These are phyloP conservation scores for Thereva nobilitata DNA, from an alignment of 2,888 invertebrate genomes.

Conservation along the genomic window DNA sequence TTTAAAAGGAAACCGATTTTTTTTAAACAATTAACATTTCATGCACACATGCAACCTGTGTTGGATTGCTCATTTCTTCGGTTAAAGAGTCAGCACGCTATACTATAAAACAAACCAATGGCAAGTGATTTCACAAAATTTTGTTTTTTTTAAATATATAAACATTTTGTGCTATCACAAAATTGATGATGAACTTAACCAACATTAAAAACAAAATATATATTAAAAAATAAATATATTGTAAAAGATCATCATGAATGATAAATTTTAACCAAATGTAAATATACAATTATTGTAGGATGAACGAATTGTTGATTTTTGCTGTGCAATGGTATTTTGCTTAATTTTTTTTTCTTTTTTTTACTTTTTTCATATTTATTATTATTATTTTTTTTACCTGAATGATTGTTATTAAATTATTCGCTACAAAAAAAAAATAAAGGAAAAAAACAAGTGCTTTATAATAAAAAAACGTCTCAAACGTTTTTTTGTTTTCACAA, in stretches of 20 bases:
- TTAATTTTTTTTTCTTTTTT: too few species aligned
- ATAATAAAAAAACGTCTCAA: too few species aligned
- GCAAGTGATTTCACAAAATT: constrained; percentile 35
- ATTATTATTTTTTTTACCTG: too few species aligned
- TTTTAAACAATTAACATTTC: constrained; percentile 24
- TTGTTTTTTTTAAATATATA: constrained; percentile 7
- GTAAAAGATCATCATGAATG: constrained; percentile 1
- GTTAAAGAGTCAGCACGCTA: constrained; percentile 33
- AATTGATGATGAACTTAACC: constrained; percentile 57
- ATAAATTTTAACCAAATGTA: too few species aligned
- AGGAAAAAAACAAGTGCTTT: not conserved
- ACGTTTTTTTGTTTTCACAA: constrained; percentile 26
- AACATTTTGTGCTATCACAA: constrained; percentile 49
- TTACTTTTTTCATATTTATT: too few species aligned
- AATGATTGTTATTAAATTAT: not conserved
- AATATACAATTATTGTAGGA: too few species aligned
- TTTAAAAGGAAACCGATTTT: not conserved
- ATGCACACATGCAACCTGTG: constrained; percentile 17
- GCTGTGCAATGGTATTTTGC: too few species aligned
- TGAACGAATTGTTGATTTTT: too few species aligned
- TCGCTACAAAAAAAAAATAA: not conserved
- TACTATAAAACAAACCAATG: constrained; percentile 20
- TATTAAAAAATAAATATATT: not conserved
- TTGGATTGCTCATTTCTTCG: constrained; percentile 28
- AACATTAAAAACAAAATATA: constrained; percentile 17